Percentiles rank a stretch among this genome's conserved stretches.
phyloP scores from a whole-genome alignment of 2,797 vertebrate genomes.

The Sebastes alutus region DNA sequence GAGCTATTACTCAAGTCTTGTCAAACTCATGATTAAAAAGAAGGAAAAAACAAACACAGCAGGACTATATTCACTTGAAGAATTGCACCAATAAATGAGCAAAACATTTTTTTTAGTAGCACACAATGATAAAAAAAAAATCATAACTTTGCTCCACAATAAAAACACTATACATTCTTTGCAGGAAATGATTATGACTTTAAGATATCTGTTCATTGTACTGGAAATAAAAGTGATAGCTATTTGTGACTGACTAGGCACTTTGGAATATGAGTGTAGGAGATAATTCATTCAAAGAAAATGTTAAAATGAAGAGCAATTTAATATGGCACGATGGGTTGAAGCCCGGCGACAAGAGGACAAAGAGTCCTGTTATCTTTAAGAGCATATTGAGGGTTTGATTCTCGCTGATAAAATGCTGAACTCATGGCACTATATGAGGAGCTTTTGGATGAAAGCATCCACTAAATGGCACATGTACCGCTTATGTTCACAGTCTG shows the following conservation, averaged over 20 bases:
- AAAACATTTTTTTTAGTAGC: background rate
- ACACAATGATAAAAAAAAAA: background rate
- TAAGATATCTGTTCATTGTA: background rate
- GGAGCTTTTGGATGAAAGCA: conserved; percentile 19
- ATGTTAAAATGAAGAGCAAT: background rate
- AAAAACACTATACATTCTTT: conserved; percentile 55
- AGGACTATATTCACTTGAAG: conserved; percentile 2
- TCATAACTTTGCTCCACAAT: conserved; percentile 1
- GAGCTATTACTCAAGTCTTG: background rate
- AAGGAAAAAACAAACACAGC: background rate
- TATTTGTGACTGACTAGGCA: conserved; percentile 78
- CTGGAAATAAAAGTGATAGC: conserved; percentile 55
- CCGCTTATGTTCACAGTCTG: conserved; percentile 28
- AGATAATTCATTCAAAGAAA: conserved; percentile 13
- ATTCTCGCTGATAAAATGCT: conserved; percentile 19
- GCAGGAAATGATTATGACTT: conserved; percentile 19
- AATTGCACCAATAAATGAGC: background rate
- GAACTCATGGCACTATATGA: conserved; percentile 35
- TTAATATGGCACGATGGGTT: conserved; percentile 18
- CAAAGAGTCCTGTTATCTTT: background rate
- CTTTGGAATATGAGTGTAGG: conserved; percentile 72
- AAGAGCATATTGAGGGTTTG: background rate
- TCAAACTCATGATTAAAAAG: background rate
- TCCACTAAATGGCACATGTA: conserved; percentile 28
- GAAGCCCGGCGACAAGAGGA: conserved; percentile 4